Conservation (phyloP, 2,113 vertebrate species). For the Nycticryphes semicollaris region DNA sequence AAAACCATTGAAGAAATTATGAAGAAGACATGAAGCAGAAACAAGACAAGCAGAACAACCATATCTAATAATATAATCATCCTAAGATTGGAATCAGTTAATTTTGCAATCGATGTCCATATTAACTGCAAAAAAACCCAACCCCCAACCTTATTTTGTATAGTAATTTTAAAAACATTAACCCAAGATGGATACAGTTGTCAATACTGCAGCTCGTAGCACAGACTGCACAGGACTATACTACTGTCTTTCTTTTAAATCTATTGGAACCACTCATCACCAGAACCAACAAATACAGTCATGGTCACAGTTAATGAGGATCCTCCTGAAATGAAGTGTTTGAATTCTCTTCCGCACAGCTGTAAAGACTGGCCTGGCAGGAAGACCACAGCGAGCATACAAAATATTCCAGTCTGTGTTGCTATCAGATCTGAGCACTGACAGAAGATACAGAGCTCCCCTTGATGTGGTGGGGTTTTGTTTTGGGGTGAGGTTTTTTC, state of each 20-base stretch:
- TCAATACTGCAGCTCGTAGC: not conserved
- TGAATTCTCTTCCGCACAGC: not conserved
- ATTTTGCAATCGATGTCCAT: not conserved
- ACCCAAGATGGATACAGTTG: not conserved
- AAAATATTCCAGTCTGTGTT: rapidly evolving
- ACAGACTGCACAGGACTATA: not conserved
- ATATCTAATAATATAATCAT: not conserved
- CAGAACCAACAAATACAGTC: not conserved
- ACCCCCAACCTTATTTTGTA: not conserved
- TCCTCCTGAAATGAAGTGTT: not conserved
- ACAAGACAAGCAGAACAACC: not conserved
- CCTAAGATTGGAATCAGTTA: not conserved
- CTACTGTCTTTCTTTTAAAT: not conserved
- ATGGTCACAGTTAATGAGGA: not conserved
- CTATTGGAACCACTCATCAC: rapidly evolving
- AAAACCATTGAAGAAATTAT: not conserved
- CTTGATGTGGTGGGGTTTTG: not conserved
- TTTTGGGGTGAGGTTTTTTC: not conserved
- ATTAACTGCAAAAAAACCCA: not conserved
- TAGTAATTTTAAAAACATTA: not conserved
- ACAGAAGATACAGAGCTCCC: not conserved
- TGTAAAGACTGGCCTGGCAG: not conserved
- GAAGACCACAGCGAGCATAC: not conserved
- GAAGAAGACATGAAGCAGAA: not conserved
- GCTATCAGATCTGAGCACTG: not conserved